A percentile compares a stretch with the other conserved stretches of the same genome.
Conservation (phyloP, 1,140 invertebrate genomes). For the Anoplophora glabripennis region DNA sequence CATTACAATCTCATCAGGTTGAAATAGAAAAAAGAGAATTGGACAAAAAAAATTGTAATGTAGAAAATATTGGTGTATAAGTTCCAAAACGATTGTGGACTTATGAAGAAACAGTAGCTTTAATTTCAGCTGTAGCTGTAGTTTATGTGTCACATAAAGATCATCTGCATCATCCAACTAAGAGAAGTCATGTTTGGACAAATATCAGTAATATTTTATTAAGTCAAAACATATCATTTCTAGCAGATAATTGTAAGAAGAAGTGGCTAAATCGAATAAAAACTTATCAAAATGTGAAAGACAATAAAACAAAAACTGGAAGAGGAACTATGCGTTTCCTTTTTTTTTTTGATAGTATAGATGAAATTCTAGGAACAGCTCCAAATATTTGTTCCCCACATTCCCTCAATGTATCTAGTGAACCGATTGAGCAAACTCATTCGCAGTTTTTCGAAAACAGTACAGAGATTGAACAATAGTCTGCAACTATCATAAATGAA, state of each 20-base stretch:
- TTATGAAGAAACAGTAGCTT: not conserved
- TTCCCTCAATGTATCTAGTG: conserved; percentile 1
- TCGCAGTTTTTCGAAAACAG: not conserved
- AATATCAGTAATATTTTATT: conserved; percentile 1
- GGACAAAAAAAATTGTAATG: no score
- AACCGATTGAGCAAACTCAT: not conserved
- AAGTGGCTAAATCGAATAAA: no score
- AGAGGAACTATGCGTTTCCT: conserved; percentile 12
- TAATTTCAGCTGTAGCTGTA: not conserved
- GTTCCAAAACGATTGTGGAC: conserved; percentile 2
- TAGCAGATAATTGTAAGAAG: no score
- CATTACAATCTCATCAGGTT: no score
- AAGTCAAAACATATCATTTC: conserved; percentile 10
- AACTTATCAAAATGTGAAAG: conserved; percentile 14
- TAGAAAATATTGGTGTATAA: no score
- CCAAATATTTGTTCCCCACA: conserved; percentile 1
- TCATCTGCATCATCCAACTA: conserved; percentile 5
- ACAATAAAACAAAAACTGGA: conserved; percentile 11
- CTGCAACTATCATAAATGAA: no score
- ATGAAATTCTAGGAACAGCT: conserved; percentile 3
- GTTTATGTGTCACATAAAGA: no score
- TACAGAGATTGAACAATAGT: no score
- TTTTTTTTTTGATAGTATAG: conserved; percentile 10
- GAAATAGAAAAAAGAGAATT: no score
- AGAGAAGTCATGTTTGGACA: conserved; percentile 7